phyloP scores from a whole-genome alignment of 2,888 invertebrate species.

The Drosophila anomelani region DNA sequence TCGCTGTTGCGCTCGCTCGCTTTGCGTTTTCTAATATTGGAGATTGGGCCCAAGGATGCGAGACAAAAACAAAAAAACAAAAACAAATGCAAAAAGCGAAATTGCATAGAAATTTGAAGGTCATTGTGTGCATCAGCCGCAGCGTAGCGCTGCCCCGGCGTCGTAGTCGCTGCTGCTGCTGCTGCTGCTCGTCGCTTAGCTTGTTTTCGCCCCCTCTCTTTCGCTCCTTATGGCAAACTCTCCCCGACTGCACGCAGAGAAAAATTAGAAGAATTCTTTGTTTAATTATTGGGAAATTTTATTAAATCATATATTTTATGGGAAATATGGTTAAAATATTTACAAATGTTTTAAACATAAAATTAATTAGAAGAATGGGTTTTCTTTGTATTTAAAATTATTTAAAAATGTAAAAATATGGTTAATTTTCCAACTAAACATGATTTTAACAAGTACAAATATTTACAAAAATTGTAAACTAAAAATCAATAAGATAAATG shows the following conservation, averaged over 20 bases:
- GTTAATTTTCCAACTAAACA: not conserved
- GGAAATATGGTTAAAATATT: too few relatives aligned
- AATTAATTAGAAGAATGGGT: too few relatives aligned
- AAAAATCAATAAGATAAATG: too few relatives aligned
- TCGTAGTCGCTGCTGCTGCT: conserved; percentile 5
- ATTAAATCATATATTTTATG: not conserved
- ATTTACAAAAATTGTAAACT: too few relatives aligned
- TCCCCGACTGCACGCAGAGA: conserved; percentile 14
- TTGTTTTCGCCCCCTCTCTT: conserved; percentile 12
- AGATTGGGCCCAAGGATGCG: conserved; percentile 83
- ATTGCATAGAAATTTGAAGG: conserved; percentile 71
- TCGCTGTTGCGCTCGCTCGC: conserved; percentile 35
- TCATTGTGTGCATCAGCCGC: conserved; percentile 57
- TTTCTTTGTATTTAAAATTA: not conserved
- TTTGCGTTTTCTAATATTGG: conserved; percentile 80
- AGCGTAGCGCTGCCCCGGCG: conserved; percentile 27
- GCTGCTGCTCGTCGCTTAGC: conserved; percentile 18
- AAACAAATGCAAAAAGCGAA: conserved; percentile 49
- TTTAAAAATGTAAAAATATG: not conserved
- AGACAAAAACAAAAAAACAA: conserved; percentile 42
- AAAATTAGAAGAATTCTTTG: too few relatives aligned
- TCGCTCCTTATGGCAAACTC: conserved; percentile 24
- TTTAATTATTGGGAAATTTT: not conserved
- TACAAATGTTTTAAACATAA: too few relatives aligned
- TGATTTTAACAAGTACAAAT: not conserved